Conservation (phyloP, 1,140 invertebrate species). For the Whitmania pigra region DNA sequence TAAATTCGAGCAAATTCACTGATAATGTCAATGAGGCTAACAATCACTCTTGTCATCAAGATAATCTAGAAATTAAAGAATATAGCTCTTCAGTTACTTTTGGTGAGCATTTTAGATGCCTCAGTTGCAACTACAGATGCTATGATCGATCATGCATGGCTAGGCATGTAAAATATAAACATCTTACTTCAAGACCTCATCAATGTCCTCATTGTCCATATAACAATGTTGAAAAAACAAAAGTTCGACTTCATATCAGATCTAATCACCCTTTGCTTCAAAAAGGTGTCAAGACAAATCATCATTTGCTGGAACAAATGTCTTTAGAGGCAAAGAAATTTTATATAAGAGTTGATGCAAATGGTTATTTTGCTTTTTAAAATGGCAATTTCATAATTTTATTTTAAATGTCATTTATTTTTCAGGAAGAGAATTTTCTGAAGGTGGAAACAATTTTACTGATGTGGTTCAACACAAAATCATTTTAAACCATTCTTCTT, state of each 20-base stretch:
- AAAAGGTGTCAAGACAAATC: slow-evolving; percentile 20
- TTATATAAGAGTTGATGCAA: slow-evolving; percentile 15
- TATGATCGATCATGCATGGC: slow-evolving; percentile 20
- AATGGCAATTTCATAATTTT: no score
- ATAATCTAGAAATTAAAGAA: not conserved
- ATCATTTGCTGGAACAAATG: slow-evolving; percentile 14
- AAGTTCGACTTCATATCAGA: slow-evolving; percentile 20
- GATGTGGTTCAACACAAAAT: no score
- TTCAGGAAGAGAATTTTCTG: no score
- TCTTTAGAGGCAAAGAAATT: slow-evolving; percentile 21
- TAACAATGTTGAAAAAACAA: slow-evolving; percentile 23
- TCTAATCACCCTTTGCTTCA: slow-evolving; percentile 8
- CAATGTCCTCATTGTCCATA: slow-evolving; percentile 18
- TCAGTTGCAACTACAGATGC: slow-evolving; percentile 15
- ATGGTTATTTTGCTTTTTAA: not conserved
- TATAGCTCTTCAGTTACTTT: not conserved
- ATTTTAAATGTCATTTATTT: no score
- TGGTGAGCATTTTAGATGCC: slow-evolving; percentile 19
- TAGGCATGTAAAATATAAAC: slow-evolving; percentile 21
- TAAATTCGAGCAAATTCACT: not conserved
- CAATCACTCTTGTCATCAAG: not conserved
- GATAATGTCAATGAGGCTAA: slow-evolving; percentile 9
- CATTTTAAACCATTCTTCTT: no score
- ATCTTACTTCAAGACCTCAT: slow-evolving; percentile 19
- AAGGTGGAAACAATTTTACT: no score